Base-by-base conservation (phyloP, 2,797 vertebrate genomes). In the Hippopotamyrus pictus region DNA sequence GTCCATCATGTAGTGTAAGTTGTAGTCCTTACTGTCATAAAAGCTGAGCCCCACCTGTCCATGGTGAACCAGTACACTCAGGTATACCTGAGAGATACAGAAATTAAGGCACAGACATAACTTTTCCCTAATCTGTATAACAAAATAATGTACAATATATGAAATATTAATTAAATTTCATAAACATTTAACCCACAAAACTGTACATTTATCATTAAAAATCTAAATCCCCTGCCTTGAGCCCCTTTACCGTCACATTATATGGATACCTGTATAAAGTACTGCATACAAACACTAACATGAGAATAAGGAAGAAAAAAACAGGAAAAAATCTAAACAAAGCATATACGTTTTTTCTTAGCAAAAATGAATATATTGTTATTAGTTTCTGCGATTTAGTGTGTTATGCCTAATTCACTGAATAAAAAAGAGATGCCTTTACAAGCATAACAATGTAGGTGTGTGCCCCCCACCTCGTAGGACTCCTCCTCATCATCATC, bases 1-100 rank as follows among this genome's bases (percentile, higher is more conserved):
- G 82, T 99, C 99, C 12, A 93, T 92, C 98, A 99, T 99, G 84
- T 96, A 97, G 92, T 97, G 95, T 69, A 99, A 85, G 11, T 95
- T 95, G 51, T 95, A 97, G 85, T 98, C 96, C 90, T 93, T 95
- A 22, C 96, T 96, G 92, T 98, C 96, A 89, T 99, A 99, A 79
- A 97, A 99, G 91, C 97, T 95, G 46, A 99, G 93, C 29, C 97
- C 97, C 89, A 99, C 91, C 88, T 96, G 93, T 9, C 96, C 96
- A 8, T 96, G 94, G 57, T 97, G 96, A 91, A 95, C 97, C 91
- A 99, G 89, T 89, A 97, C 95, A 93, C 97, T 97, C 90, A 99
- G 92, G 89, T 98, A 96, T 89, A 97, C 94, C 96, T 99, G 79
- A 37, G 48, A 84, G 76, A 0, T 73, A 85, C n/a, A 29, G n/a